Conservation (phyloP, 2,797 vertebrate genomes). For the Moxostoma hubbsi region DNA sequence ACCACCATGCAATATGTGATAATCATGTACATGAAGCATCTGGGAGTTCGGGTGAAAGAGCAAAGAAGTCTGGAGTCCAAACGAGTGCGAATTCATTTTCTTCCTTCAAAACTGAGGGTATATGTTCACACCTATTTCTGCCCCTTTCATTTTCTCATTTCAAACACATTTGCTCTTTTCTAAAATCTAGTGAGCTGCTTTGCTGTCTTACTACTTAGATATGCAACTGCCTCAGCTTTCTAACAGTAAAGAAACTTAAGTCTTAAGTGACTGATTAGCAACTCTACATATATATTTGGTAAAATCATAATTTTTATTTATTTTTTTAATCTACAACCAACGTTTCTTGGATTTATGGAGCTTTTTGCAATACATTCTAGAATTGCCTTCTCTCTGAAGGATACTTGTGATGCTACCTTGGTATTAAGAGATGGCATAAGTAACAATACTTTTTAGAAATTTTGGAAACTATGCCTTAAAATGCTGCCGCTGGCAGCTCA, state of each 20-base stretch:
- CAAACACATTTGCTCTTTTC: neutral
- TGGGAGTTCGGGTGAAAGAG: conserved; percentile 93
- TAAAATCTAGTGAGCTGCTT: neutral
- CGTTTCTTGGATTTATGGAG: too few species aligned
- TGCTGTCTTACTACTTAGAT: neutral
- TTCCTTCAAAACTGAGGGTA: conserved; percentile 93
- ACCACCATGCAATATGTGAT: conserved; percentile 91
- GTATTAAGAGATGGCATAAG: neutral
- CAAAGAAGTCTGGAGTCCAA: conserved; percentile 92
- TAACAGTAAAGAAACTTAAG: too few species aligned
- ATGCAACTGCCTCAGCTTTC: neutral
- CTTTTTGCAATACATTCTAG: neutral
- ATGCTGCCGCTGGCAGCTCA: neutral
- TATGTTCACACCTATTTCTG: neutral
- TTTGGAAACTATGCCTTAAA: neutral
- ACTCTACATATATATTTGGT: too few species aligned
- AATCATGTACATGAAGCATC: conserved; percentile 93
- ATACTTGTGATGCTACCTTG: neutral
- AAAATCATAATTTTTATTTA: too few species aligned
- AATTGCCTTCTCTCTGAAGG: neutral
- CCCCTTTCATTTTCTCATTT: neutral
- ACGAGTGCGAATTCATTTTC: conserved; percentile 86
- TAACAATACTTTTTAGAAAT: neutral
- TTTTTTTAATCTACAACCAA: too few species aligned
- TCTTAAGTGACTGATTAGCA: too few species aligned